Base-by-base conservation (phyloP, 2,888 invertebrate genomes). In the Diploptera punctata region DNA sequence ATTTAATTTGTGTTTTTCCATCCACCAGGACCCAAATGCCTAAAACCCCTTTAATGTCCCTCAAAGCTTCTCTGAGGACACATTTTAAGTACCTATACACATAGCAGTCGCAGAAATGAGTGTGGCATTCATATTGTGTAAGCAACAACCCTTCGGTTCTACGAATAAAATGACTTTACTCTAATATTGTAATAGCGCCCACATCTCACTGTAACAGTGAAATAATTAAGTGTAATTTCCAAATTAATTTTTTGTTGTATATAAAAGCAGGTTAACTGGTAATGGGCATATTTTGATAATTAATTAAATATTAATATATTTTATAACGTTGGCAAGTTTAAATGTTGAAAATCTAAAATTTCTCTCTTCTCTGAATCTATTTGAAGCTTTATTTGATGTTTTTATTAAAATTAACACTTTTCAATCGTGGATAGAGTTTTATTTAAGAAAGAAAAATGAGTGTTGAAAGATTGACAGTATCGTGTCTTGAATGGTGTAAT, bases 11-110 rank as follows among this genome's bases (percentile, higher is more conserved):
- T 43, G 1, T 5, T 24, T 65, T 18, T 67, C 71, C 71, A 52
- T 38, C 43, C 71, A 71, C 71, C 71, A 18, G 29, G 54, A 29
- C 71, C 71, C 71, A 33, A n/a, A 24, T 69, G 69, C 69, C 69
- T 24, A 60, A 21, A 13, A 21, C 49, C 67, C 44, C 49, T 7
- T 9, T 2, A 21, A 57, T 29, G 29, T 29, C 57, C 4, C 29
- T 2, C 10, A n/a, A 16, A 24, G 31, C 57, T n/a, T 29, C n/a
- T 29, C 13, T 29, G 26, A 24, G 57, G n/a, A 29, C 26, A 29
- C 57, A 57, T n/a, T 57, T 24, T 16, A 57, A 31, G 29, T 24
- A 57, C 29, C 1, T 57, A 29, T 57, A 29, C 29, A 57, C 29
- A 57, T 31, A n/a, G 57, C 21, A n/a, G 26, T 57, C 57, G 2